phyloP scores from a whole-genome alignment of 1,140 invertebrate species.

The Drosophila pectinifera region DNA sequence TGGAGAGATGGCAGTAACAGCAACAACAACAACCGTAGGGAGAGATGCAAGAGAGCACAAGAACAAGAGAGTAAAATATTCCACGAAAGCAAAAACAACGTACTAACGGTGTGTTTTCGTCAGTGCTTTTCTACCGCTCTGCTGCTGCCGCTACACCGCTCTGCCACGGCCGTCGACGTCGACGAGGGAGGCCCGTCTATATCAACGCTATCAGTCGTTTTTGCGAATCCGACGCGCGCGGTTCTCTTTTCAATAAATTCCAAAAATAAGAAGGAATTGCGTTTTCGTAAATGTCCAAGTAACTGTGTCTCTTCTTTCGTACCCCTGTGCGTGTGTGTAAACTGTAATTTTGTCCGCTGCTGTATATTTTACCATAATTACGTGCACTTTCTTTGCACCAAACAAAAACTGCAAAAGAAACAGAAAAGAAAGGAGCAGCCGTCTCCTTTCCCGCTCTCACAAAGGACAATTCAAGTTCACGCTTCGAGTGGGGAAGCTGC shows the following conservation, averaged over 20 bases:
- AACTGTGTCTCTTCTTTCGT: slow-evolving; percentile 24
- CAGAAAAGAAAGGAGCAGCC: slow-evolving; percentile 10
- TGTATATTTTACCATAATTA: slow-evolving; percentile 76
- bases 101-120: slow-evolving; percentile 18
- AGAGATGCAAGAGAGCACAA: slow-evolving; percentile 30
- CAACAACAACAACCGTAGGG: slow-evolving; percentile 10
- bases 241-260: slow-evolving; percentile 45
- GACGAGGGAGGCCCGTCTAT: slow-evolving; percentile 72
- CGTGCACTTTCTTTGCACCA: slow-evolving; percentile 54
- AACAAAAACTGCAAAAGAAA: slow-evolving; percentile 17
- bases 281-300: slow-evolving; percentile 55
- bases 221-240: slow-evolving; percentile 75
- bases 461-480: slow-evolving; percentile 77
- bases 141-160: slow-evolving; percentile 32
- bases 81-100: slow-evolving; percentile 34
- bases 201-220: slow-evolving; percentile 81
- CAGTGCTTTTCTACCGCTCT: slow-evolving; percentile 16
- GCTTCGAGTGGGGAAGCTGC: slow-evolving; percentile 59
- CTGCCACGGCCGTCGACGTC: slow-evolving; percentile 51
- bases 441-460: slow-evolving; percentile 18
- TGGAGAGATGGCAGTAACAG: slow-evolving; percentile 14
- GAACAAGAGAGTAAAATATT: slow-evolving; percentile 59
- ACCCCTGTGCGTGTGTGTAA: slow-evolving; percentile 27
- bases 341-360: slow-evolving; percentile 69
- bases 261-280: slow-evolving; percentile 37